Evolutionary conservation across 2,113 vertebrate species (phyloP).

Genomic region (Nothoprocta perdicaria): DNA sequence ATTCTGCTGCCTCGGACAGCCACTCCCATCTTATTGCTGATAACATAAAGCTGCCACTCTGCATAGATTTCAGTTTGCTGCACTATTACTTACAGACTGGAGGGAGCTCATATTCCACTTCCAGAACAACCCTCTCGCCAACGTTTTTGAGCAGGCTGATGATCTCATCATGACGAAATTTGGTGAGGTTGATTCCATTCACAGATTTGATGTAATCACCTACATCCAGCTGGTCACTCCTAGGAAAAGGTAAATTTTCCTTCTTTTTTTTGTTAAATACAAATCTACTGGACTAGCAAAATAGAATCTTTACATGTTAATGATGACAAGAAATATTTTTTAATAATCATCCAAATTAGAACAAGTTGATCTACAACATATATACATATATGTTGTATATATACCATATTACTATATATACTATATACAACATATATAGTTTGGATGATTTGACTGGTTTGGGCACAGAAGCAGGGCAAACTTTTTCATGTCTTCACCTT

Average conservation of each 20-base stretch:
- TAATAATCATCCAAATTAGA: not conserved
- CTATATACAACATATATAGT: not conserved
- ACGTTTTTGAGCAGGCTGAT: conserved; percentile 98
- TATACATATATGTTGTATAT: too few relatives aligned
- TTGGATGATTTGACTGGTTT: not conserved
- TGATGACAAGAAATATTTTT: not conserved
- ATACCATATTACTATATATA: too few relatives aligned
- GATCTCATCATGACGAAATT: conserved; percentile 97
- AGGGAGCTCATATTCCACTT: conserved; percentile 96
- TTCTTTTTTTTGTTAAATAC: not conserved
- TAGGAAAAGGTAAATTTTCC: conserved; percentile 58
- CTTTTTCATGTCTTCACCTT: not conserved
- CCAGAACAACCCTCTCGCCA: conserved; percentile 93
- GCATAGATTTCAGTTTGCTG: not conserved
- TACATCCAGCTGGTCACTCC: conserved; percentile 97
- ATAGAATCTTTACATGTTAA: not conserved
- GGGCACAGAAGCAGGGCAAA: not conserved
- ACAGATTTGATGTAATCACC: conserved; percentile 98
- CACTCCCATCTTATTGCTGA: not conserved
- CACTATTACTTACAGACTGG: conserved; percentile 88
- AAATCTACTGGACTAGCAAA: not conserved
- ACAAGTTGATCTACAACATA: not conserved
- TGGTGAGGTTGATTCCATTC: conserved; percentile 96
- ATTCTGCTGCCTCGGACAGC: not conserved
- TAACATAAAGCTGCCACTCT: accelerated